A percentile compares a stretch with the other conserved stretches of the same genome.
phyloP scores from a whole-genome alignment of 2,888 invertebrate genomes.

The Lepetodrilus schrolli region DNA sequence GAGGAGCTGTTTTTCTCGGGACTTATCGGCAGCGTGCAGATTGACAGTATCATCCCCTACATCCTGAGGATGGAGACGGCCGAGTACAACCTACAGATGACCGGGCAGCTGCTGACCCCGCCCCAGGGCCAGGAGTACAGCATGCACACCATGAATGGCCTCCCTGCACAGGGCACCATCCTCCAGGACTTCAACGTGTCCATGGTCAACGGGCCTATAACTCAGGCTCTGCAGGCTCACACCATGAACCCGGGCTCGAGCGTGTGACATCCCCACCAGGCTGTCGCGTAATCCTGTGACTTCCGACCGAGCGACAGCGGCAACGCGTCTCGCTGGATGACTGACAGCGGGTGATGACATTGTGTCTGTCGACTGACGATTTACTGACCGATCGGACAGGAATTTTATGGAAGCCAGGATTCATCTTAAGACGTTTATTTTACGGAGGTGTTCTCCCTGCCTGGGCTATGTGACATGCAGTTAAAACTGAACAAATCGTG shows the following conservation, averaged over 20 bases:
- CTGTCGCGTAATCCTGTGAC: too few relatives aligned
- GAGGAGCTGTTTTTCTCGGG: slow-evolving; percentile 96
- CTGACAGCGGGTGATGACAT: too few relatives aligned
- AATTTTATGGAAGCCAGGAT: too few relatives aligned
- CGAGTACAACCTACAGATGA: slow-evolving; percentile 72
- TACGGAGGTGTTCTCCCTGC: too few relatives aligned
- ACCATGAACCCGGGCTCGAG: slow-evolving; percentile 26
- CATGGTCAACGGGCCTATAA: slow-evolving; percentile 35
- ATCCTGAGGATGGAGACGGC: slow-evolving; percentile 82
- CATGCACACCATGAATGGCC: background rate
- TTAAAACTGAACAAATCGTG: too few relatives aligned
- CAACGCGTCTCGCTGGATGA: too few relatives aligned
- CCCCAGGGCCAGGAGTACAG: background rate
- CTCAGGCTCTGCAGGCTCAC: slow-evolving; percentile 30
- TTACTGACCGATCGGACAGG: too few relatives aligned
- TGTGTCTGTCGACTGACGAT: too few relatives aligned
- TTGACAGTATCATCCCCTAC: slow-evolving; percentile 94
- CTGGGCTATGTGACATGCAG: too few relatives aligned
- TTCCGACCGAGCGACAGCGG: too few relatives aligned
- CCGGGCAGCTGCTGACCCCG: slow-evolving; percentile 48
- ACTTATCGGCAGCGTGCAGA: slow-evolving; percentile 93
- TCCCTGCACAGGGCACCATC: slow-evolving; percentile 33
- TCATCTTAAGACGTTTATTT: too few relatives aligned
- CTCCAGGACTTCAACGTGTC: slow-evolving; percentile 35
- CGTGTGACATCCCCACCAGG: background rate